A percentile compares a stretch with the other conserved stretches of the same genome.
phyloP scores from a whole-genome alignment of 2,113 vertebrate genomes.

The Mesitornis unicolor region DNA sequence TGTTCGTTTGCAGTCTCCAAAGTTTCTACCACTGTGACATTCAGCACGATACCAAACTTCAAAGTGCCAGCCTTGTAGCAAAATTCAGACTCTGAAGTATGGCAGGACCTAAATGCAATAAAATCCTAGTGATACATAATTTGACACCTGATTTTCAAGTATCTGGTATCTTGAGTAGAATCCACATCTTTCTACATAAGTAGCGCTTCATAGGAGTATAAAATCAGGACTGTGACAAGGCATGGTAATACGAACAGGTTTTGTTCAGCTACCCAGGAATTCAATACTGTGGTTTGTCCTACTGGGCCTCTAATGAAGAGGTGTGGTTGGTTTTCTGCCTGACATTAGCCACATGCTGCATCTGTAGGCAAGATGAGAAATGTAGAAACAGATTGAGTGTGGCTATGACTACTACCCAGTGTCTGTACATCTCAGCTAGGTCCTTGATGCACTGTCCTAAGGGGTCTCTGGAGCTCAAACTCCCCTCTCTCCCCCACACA shows the following conservation, averaged over 20 bases:
- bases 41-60: not conserved
- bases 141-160: not conserved
- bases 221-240: not conserved
- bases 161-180: not conserved
- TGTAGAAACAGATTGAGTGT: not conserved
- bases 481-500: not conserved
- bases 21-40: not conserved
- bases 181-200: not conserved
- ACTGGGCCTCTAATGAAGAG: not conserved
- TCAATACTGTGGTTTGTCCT: not conserved
- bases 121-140: not conserved
- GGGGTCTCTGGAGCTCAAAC: not conserved
- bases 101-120: not conserved
- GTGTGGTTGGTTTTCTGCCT: not conserved
- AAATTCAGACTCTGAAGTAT: not conserved
- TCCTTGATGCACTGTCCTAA: not conserved
- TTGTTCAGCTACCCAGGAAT: not conserved
- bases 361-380: not conserved
- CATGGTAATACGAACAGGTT: not conserved
- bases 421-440: not conserved
- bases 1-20: not conserved
- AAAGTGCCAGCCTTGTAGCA: not conserved
- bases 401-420: not conserved
- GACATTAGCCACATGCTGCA: not conserved
- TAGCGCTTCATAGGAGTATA: not conserved